Base-by-base conservation (phyloP, 2,113 vertebrate genomes). In the Podarcis muralis region DNA sequence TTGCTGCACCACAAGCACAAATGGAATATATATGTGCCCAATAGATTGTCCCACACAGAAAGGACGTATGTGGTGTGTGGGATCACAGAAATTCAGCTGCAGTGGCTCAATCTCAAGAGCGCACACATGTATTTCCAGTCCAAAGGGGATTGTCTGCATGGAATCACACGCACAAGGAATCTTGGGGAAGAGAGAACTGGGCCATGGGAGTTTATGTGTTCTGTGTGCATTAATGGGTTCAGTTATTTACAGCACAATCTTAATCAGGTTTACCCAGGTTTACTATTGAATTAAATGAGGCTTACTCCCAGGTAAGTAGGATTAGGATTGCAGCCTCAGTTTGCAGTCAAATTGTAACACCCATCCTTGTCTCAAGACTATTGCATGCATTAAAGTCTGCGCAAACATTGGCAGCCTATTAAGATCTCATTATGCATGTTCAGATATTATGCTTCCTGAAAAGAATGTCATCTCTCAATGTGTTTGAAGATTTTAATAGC, bases 381-480 rank as follows among this genome's bases (percentile, higher is more conserved):
- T 2, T 82, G 32, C 23, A 86, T 5, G 35, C 13, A 59, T 20
- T 66, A 37, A 74, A 85, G 13, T 20, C 3, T 37, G n/a, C 1
- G 7, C 32, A 35, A 75, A 25, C 30, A 18, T 53, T 25, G 30
- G n/a, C 25, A 37, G n/a, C 6, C 15, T 66, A 9, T 15, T 80
- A 53, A 6, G 92, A 71, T 48, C 48, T 84, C 86, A 66, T 88
- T 20, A 83, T 27, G 32, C 11, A 66, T 65, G 1, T 85, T 2
- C 4, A 59, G 13, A 80, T 1, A 11, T 87, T 68, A 57, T 43
- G 72, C 83, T 89, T 86, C 65, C 77, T 12, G 27, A 4, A 5
- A 83, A 91, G 84, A 23, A 32, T 81, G 37, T 37, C 35, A 65
- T 79, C 53, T 62, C 59, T 87, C 43, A 84, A 62, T 75, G 87